Evolutionary conservation across 2,113 vertebrate genomes (phyloP).

Genomic region (Nothoprocta pentlandii): DNA sequence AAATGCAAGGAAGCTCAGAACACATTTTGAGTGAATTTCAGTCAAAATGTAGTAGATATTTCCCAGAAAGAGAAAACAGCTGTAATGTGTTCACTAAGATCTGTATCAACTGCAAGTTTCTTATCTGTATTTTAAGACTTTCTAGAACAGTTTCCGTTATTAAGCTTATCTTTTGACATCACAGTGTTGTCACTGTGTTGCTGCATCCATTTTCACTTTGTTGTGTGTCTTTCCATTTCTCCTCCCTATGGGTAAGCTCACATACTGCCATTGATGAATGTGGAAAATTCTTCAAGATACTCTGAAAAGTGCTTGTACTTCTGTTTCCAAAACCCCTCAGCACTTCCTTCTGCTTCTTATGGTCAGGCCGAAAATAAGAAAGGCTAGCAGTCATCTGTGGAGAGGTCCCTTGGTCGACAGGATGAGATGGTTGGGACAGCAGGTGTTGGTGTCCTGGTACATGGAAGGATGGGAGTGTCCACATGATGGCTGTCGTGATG

Average conservation of each 20-base stretch:
- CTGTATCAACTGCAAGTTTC: not conserved
- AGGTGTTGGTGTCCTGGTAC: no score
- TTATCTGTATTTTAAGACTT: not conserved
- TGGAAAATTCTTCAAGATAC: not conserved
- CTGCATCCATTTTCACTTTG: not conserved
- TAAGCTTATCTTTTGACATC: not conserved
- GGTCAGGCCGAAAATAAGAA: no score
- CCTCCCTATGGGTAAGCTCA: not conserved
- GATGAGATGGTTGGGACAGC: no score
- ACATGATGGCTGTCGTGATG: no score
- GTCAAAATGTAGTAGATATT: not conserved
- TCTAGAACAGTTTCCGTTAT: not conserved
- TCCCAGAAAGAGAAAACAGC: not conserved
- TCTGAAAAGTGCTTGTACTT: not conserved
- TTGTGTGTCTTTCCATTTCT: not conserved
- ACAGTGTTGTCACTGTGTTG: not conserved
- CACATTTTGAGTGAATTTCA: not conserved
- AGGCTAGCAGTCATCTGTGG: no score
- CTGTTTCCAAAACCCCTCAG: not conserved
- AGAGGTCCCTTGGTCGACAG: no score
- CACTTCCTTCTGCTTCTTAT: not conserved
- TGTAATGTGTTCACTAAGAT: not conserved
- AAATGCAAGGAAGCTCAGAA: not conserved
- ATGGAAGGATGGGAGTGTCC: no score
- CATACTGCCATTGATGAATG: not conserved